Evolutionary conservation across 2,888 invertebrate genomes (phyloP).

Genomic region (Fragum fragum): DNA sequence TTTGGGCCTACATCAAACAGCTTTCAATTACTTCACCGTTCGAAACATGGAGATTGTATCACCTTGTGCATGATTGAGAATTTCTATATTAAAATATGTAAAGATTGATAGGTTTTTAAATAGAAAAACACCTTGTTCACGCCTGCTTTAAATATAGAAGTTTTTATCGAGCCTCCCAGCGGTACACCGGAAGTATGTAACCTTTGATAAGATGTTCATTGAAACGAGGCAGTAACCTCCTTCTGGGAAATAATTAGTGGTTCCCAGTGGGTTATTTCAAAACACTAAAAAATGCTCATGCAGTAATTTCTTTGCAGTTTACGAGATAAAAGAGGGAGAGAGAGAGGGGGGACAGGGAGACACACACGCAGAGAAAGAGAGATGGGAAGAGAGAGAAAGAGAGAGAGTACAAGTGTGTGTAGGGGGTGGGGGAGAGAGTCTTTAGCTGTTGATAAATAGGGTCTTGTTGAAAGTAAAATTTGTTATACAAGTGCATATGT

Average conservation of each 20-base stretch:
- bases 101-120: background rate
- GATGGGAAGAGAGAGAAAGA: too few species aligned
- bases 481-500: too few species aligned
- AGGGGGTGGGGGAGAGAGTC: too few species aligned
- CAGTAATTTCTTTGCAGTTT: too few species aligned
- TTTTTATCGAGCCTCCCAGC: slow-evolving; percentile 1
- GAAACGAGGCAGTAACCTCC: slow-evolving; percentile 19
- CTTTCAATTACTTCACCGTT: slow-evolving; percentile 22
- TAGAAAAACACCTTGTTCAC: slow-evolving; percentile 28
- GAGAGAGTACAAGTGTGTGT: too few species aligned
- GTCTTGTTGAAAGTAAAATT: too few species aligned
- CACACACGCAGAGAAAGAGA: too few species aligned
- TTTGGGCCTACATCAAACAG: slow-evolving; percentile 26
- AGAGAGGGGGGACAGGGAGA: too few species aligned
- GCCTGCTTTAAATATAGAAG: slow-evolving; percentile 2
- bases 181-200: slow-evolving; percentile 25
- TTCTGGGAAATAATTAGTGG: slow-evolving; percentile 20
- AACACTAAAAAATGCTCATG: too few species aligned
- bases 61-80: slow-evolving; percentile 4
- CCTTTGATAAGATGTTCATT: background rate
- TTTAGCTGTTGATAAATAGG: too few species aligned
- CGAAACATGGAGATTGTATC: slow-evolving; percentile 26
- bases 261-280: slow-evolving; percentile 13
- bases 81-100: slow-evolving; percentile 23
- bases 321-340: too few species aligned